Evolutionary conservation across 2,797 vertebrate genomes (phyloP), one percentile per base, ranked within the genome.

Genomic region (Pagetopsis macropterus): DNA sequence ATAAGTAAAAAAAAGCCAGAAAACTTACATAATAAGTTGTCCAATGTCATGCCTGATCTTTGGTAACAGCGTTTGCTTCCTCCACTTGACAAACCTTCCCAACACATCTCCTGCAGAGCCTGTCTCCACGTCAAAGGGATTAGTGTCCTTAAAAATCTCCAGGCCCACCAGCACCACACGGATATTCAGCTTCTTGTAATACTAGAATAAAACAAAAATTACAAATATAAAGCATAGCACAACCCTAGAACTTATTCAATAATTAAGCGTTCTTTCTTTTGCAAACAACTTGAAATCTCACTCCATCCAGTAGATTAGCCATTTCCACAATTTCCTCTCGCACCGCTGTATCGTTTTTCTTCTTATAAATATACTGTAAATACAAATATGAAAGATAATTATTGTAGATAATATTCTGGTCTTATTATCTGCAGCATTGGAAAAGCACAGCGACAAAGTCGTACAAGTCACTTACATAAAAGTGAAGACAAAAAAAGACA

Each of bases 1-100:
- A 2, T 2, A 27, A 16, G 3, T 48, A 4, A 40, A 37, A 31
- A 57, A 17, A 13, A 31, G n/a, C 2, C 27, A 2, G 9, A 57
- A 60, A 37, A 13, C 96, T 94, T 77, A 97, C 97, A 97, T 89
- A 17, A 98, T 83, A n/a, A 98, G 94, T 33, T 97, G 96, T 5
- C 79, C 90, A 8, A 92, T 78, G 0, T 98, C 96, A 65, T 96
- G 92, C 62, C 85, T 92, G 63, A 92, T 52, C 56, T 75, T 82
- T 46, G 93, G 88, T 40, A 94, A 0, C 43, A 96, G 87, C 0
- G 55, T 12, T 0, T 14, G 50, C 75, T 91, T 91, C 79, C 95
- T 95, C 96, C 96, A 97, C 2, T 76, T 63, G 21, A 95, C 95
- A 46, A 97, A 98, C 1, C 12, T 76, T 0, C 71, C 50, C 82